Conservation (phyloP, 2,888 invertebrate species). For the Penaeus monodon region DNA sequence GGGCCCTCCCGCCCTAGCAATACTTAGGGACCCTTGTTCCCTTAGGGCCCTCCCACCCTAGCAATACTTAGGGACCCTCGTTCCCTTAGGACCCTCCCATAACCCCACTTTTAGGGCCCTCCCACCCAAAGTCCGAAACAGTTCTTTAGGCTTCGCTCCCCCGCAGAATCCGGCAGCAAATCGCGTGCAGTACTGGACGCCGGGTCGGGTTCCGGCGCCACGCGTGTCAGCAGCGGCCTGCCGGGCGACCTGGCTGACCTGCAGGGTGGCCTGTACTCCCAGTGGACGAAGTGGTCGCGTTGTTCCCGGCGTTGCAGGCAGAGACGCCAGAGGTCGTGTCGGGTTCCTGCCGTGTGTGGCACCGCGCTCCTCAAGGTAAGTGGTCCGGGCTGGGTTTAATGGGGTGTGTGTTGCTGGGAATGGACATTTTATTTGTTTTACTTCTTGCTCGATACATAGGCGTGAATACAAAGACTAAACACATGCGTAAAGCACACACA, state of each 20-base stretch:
- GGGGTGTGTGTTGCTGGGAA: too few relatives aligned
- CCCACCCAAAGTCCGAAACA: too few relatives aligned
- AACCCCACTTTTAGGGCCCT: background rate
- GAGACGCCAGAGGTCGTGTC: constrained; percentile 76
- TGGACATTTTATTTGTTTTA: too few relatives aligned
- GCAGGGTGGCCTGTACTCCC: constrained; percentile 72
- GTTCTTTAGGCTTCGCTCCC: background rate
- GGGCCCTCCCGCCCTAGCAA: too few relatives aligned
- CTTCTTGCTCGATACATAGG: too few relatives aligned
- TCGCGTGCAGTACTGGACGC: background rate
- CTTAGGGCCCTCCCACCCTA: too few relatives aligned
- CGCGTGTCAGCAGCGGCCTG: constrained; percentile 13
- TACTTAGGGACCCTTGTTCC: too few relatives aligned
- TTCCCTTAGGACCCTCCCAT: background rate
- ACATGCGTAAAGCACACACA: too few relatives aligned
- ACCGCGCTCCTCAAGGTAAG: constrained; percentile 55
- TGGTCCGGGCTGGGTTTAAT: too few relatives aligned
- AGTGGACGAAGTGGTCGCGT: constrained; percentile 86
- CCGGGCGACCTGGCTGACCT: constrained; percentile 79
- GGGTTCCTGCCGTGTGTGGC: constrained; percentile 52
- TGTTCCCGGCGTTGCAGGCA: constrained; percentile 86
- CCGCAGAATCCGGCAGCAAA: background rate
- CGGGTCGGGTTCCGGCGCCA: background rate
- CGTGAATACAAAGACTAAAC: too few relatives aligned
- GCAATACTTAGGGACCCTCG: too few relatives aligned